Evolutionary conservation across 1,140 invertebrate species (phyloP).

Genomic region (Batillaria attramentaria): DNA sequence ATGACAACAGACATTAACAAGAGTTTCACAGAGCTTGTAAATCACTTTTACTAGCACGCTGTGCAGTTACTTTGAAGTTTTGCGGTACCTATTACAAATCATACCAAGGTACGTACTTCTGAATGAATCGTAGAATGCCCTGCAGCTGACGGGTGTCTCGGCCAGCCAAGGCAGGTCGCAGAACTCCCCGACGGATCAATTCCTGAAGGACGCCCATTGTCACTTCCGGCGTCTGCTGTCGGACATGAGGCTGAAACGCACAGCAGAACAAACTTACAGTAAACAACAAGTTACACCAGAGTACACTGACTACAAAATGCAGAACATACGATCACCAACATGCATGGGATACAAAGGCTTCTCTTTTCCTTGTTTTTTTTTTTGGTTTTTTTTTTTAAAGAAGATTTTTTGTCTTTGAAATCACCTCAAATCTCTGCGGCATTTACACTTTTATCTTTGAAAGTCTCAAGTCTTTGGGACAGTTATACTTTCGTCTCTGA

Average conservation of each 20-base stretch:
- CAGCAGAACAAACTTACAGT: constrained; percentile 41
- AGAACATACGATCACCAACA: neutral
- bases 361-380: neutral
- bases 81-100: no score
- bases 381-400: neutral
- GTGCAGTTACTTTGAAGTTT: no score
- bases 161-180: constrained; percentile 78
- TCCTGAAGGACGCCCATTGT: constrained; percentile 88
- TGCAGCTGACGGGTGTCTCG: constrained; percentile 79
- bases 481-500: no score
- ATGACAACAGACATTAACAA: no score
- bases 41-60: no score
- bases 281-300: constrained; percentile 59
- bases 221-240: constrained; percentile 81
- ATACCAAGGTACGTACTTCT: constrained; percentile 52
- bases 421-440: neutral
- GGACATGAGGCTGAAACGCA: constrained; percentile 46
- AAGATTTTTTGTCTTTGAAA: neutral
- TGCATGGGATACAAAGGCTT: neutral
- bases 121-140: constrained; percentile 82
- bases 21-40: no score
- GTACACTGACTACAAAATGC: neutral
- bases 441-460: neutral
- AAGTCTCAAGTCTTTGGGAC: no score
- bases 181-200: constrained; percentile 72